These are phyloP conservation scores for Aphodius granarius DNA, from an alignment of 2,888 invertebrate species.

Conservation along the genomic window DNA sequence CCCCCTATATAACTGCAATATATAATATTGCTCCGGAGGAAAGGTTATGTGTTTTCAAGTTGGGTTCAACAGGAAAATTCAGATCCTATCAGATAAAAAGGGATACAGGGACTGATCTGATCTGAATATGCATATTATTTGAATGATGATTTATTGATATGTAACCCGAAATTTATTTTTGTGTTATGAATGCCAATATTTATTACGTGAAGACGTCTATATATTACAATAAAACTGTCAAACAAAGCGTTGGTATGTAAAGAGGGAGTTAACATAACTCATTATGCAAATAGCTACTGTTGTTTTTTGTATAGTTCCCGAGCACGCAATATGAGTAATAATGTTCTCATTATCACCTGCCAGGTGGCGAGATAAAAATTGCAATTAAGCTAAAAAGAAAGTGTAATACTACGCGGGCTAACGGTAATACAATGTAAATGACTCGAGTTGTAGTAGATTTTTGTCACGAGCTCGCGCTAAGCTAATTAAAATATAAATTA, in stretches of 20 bases:
- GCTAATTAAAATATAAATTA: background rate
- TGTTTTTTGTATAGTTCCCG: background rate
- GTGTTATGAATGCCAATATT: no score
- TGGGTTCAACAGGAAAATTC: background rate
- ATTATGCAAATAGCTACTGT: background rate
- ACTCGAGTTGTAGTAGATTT: background rate
- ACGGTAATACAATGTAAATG: background rate
- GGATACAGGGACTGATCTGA: background rate
- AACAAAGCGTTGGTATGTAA: background rate
- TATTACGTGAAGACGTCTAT: no score
- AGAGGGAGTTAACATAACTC: background rate
- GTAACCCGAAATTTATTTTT: no score
- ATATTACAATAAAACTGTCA: background rate
- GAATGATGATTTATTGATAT: no score
- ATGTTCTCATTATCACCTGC: background rate
- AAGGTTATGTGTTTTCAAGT: background rate
- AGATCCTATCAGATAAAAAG: background rate
- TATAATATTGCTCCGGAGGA: slow-evolving; percentile 21
- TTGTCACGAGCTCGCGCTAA: background rate
- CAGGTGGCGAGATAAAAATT: background rate
- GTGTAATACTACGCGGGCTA: background rate
- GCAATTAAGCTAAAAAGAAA: background rate
- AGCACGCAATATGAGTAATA: background rate
- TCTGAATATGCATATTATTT: background rate
- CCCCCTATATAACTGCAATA: slow-evolving; percentile 37